Conservation (phyloP, 2,113 vertebrate genomes). For the Lynx canadensis region DNA sequence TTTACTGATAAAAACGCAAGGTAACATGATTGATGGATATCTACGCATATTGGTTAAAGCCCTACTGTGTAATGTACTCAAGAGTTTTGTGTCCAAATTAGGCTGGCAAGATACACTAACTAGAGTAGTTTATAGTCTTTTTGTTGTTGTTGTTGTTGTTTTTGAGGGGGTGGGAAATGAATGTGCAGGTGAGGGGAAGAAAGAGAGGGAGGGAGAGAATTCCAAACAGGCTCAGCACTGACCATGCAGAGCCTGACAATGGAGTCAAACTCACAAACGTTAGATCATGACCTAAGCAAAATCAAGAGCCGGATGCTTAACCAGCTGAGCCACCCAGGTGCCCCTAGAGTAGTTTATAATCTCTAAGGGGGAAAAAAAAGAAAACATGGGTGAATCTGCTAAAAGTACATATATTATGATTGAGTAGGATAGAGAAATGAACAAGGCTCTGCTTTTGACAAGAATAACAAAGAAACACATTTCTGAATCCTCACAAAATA, state of each 20-base stretch:
- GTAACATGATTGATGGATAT: background rate
- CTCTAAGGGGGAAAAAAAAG: background rate
- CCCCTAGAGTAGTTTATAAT: background rate
- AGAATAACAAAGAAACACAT: background rate
- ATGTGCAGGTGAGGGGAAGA: too few relatives aligned
- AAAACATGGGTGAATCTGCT: background rate
- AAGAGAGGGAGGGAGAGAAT: too few relatives aligned
- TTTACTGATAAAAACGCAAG: background rate
- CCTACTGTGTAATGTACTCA: background rate
- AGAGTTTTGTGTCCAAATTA: background rate
- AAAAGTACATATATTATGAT: background rate
- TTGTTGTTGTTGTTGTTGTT: too few relatives aligned
- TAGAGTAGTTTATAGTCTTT: background rate
- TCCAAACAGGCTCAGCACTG: too few relatives aligned
- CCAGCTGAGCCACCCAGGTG: too few relatives aligned
- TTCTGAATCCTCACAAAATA: background rate
- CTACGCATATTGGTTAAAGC: background rate
- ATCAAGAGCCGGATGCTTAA: too few relatives aligned
- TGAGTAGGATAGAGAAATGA: background rate
- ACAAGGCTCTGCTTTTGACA: background rate
- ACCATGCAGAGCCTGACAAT: too few relatives aligned
- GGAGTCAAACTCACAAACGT: too few relatives aligned
- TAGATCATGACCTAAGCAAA: too few relatives aligned
- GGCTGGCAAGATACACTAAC: background rate
- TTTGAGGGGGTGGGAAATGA: too few relatives aligned